These are phyloP conservation scores for Aphodius granarius DNA, from an alignment of 2,888 invertebrate genomes.

Conservation along the genomic window DNA sequence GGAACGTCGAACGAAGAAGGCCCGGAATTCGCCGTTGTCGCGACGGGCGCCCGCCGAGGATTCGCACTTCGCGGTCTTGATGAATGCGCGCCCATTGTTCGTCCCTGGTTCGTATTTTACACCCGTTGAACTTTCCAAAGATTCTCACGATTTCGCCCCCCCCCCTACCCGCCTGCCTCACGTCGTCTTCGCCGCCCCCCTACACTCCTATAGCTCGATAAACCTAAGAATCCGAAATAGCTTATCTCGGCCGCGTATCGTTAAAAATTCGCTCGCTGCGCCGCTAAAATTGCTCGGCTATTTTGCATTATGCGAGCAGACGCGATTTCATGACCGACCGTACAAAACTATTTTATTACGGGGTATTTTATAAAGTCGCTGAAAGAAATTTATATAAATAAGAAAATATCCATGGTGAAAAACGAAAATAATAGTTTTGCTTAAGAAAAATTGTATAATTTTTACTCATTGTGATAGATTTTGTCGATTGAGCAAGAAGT, in stretches of 20 bases:
- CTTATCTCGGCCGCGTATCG: neutral
- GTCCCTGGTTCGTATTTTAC: conserved; percentile 39
- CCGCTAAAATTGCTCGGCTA: conserved; percentile 6
- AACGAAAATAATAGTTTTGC: no score
- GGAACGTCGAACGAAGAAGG: conserved; percentile 2
- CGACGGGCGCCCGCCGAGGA: conserved; percentile 25
- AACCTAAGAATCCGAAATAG: conserved; percentile 10
- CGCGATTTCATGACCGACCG: neutral
- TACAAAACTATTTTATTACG: neutral
- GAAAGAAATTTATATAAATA: neutral
- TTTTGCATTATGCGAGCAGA: neutral
- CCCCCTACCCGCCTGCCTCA: conserved; percentile 2
- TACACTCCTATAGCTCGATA: neutral
- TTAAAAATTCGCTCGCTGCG: neutral
- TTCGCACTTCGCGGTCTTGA: conserved; percentile 31
- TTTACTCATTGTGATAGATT: no score
- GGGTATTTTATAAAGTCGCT: neutral
- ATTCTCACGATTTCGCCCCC: conserved; percentile 32
- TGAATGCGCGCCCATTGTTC: conserved; percentile 38
- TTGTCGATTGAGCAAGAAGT: no score
- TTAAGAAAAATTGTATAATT: no score
- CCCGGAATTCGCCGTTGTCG: conserved; percentile 9
- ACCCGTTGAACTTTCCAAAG: conserved; percentile 26
- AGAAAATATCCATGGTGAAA: no score
- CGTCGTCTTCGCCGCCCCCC: neutral